A percentile compares a stretch with the other conserved stretches of the same genome.
These are phyloP conservation scores for Watsonalla binaria DNA, from an alignment of 2,888 invertebrate genomes.

Conservation along the genomic window DNA sequence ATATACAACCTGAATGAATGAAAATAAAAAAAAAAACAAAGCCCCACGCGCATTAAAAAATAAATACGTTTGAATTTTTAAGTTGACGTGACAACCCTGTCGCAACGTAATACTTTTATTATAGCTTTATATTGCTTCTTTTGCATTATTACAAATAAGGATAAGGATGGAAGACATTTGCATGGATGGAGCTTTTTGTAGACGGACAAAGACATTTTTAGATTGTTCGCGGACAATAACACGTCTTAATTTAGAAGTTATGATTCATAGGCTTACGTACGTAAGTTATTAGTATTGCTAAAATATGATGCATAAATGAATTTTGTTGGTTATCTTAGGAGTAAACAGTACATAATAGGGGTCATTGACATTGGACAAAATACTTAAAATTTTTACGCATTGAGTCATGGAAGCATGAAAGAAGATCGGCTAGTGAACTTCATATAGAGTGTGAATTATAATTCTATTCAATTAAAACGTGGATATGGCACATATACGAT, in stretches of 20 bases:
- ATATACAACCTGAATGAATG: too few species aligned
- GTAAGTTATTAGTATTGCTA: background rate
- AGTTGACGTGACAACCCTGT: background rate
- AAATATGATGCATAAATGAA: background rate
- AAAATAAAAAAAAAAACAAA: too few species aligned
- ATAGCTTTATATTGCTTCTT: background rate
- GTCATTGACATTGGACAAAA: background rate
- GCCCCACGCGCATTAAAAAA: background rate
- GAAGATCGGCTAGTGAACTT: too few species aligned
- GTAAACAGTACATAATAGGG: background rate
- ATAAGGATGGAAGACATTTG: background rate
- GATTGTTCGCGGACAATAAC: background rate
- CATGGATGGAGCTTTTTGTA: constrained; percentile 1
- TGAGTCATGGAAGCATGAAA: too few species aligned
- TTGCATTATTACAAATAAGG: constrained; percentile 1
- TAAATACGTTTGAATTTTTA: too few species aligned
- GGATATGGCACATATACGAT: too few species aligned
- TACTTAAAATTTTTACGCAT: too few species aligned
- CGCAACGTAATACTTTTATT: background rate
- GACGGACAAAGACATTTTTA: background rate
- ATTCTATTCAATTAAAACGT: too few species aligned
- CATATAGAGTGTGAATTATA: too few species aligned
- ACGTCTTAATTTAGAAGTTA: background rate
- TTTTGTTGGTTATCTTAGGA: background rate
- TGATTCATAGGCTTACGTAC: background rate